phyloP scores from a whole-genome alignment of 1,140 invertebrate species.

The Lepidurus arcticus region DNA sequence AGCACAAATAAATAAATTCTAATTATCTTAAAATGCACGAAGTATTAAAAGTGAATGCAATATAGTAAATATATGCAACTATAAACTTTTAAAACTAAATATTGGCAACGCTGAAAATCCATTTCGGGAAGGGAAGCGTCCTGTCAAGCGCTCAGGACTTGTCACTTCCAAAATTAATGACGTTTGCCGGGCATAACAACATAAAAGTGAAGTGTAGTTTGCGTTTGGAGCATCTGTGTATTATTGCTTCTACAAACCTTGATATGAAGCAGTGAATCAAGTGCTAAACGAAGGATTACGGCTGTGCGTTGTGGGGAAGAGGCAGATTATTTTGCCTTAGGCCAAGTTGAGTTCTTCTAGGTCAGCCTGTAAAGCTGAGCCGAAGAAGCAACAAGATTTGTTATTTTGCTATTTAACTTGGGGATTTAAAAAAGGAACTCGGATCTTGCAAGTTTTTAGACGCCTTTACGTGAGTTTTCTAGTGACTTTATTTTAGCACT shows the following conservation, averaged over 20 bases:
- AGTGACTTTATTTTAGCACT: neutral
- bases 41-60: neutral
- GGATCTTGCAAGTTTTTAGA: neutral
- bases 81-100: neutral
- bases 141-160: conserved; percentile 9
- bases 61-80: neutral
- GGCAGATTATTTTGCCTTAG: conserved; percentile 4
- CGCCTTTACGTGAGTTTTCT: neutral
- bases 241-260: neutral
- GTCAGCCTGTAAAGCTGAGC: neutral
- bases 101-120: conserved; percentile 5
- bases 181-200: neutral
- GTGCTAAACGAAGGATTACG: neutral
- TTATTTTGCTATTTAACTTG: neutral
- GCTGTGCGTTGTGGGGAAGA: neutral
- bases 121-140: conserved; percentile 20
- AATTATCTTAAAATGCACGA: neutral
- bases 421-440: neutral
- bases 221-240: neutral
- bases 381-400: neutral
- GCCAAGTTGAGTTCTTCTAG: neutral
- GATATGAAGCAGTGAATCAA: neutral
- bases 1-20: too few species aligned
- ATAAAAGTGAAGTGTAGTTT: neutral
- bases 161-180: neutral